Evolutionary conservation across 1,140 invertebrate genomes (phyloP), one percentile per base, ranked within the genome.

Genomic region (Cyrtorhinus lividipennis): DNA sequence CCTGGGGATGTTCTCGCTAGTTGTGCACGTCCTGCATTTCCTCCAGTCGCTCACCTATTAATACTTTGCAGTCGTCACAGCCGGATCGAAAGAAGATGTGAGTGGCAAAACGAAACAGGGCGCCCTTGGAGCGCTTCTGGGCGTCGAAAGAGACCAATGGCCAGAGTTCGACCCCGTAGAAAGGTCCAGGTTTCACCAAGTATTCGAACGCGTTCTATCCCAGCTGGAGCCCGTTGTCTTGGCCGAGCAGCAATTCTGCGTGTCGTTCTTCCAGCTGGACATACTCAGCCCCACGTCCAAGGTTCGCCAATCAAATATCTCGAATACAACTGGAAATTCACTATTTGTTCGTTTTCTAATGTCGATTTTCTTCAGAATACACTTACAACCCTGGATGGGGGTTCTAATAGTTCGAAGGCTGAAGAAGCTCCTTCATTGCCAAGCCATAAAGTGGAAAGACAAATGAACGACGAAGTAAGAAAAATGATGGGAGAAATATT

Each of bases 231-330:
- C 89, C 24, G 83, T 95, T 64, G 96, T 94, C 73, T 78, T 96
- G 44, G 86, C 87, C 22, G 95, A 99, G 73, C 95, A 98, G 76
- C 85, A 93, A 66, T 98, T 98, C 77, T 97, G 92, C 73, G 84
- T 92, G 12, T 80, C 83, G 27, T 98, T 98, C 76, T 94, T 98
- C 71, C 88, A 94, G 68, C 77, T 97, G 53, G 87, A 92, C 71
- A 79, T 80, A 8, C 71, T 78, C 8, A 72, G 74, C 22, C 71
- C 74, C 10, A 72, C 74, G 10, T 71, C 73, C 24, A 77, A 76
- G 68, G 76, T 77, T 66, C 63, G 62, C 63, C 20, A 3, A 10
- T 10, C 48, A 22, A n/a, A n/a, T n/a, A n/a, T n/a, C n/a, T n/a
- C n/a, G 12, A n/a, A n/a, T 12, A n/a, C 44, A 45, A 12, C 12